These are phyloP conservation scores for Temnothorax ravouxi DNA, from an alignment of 2,888 invertebrate species.

Conservation along the genomic window DNA sequence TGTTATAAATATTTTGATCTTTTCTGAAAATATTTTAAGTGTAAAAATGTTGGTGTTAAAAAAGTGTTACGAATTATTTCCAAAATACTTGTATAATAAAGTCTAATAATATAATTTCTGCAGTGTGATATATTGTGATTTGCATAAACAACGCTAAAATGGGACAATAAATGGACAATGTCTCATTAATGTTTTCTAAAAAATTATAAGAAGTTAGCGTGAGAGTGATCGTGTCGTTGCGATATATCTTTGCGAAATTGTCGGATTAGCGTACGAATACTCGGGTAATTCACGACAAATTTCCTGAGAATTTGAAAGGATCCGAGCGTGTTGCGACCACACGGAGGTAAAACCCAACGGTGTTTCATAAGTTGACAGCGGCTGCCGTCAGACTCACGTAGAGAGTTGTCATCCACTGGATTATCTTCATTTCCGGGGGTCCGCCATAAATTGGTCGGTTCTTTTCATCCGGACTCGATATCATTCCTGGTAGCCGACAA, in stretches of 20 bases:
- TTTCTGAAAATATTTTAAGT: slow-evolving; percentile 6
- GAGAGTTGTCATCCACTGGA: slow-evolving; percentile 61
- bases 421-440: slow-evolving; percentile 72
- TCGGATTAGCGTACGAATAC: neutral
- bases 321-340: neutral
- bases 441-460: slow-evolving; percentile 63
- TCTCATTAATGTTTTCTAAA: neutral
- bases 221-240: neutral
- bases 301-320: slow-evolving; percentile 46
- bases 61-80: neutral
- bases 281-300: slow-evolving; percentile 52
- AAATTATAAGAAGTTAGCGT: neutral
- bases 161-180: neutral
- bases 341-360: slow-evolving; percentile 37
- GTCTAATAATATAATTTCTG: slow-evolving; percentile 5
- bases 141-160: neutral
- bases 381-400: slow-evolving; percentile 9
- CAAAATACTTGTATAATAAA: neutral
- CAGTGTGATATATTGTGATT: neutral
- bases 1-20: slow-evolving; percentile 1
- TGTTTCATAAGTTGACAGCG: slow-evolving; percentile 19
- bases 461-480: slow-evolving; percentile 67
- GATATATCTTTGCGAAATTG: slow-evolving; percentile 23
- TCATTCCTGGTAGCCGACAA: slow-evolving; percentile 61
- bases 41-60: neutral